Evolutionary conservation across 1,140 invertebrate species (phyloP).

Genomic region (Rhopalosiphum maidis): DNA sequence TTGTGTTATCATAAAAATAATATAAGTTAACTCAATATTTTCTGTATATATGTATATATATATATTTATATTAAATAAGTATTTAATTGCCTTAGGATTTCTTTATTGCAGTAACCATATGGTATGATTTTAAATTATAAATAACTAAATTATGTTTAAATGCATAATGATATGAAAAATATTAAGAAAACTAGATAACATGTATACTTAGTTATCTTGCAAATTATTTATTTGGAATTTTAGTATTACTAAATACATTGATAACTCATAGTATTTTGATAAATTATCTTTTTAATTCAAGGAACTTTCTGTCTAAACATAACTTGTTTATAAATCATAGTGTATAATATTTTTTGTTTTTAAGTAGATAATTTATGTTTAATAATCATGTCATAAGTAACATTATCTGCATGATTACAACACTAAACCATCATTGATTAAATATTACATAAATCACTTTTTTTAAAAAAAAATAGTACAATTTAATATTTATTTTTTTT

Average conservation of each 20-base stretch:
- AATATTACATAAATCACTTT: neutral
- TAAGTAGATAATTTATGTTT: neutral
- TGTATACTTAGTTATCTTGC: neutral
- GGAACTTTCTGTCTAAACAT: neutral
- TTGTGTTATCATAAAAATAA: neutral
- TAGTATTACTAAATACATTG: neutral
- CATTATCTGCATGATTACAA: neutral
- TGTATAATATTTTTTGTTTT: neutral
- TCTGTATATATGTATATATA: too few species aligned
- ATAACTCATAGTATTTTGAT: neutral
- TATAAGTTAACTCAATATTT: neutral
- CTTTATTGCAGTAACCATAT: neutral
- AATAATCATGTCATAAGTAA: neutral
- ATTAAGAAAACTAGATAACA: neutral
- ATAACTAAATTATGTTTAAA: neutral
- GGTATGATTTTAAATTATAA: neutral
- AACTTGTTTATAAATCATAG: neutral
- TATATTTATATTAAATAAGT: too few species aligned
- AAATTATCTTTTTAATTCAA: neutral
- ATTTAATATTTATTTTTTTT: neutral
- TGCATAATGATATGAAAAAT: neutral
- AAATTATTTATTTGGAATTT: neutral
- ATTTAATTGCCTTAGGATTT: neutral
- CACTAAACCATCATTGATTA: neutral
- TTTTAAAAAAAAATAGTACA: neutral